A percentile compares a stretch with the other conserved stretches of the same genome.
Evolutionary conservation across 2,888 invertebrate genomes (phyloP).

Genomic region (Heliconius aoede): DNA sequence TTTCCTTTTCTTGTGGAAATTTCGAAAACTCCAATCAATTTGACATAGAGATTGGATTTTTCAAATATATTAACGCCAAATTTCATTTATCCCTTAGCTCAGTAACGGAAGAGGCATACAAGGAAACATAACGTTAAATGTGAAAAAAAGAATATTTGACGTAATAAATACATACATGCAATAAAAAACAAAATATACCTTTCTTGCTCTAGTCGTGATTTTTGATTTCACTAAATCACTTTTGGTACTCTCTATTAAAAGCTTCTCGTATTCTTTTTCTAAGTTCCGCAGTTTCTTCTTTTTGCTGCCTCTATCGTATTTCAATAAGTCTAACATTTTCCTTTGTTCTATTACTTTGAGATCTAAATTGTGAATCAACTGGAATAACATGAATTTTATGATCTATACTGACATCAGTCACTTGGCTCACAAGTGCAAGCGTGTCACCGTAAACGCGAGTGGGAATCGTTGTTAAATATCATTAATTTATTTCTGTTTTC

Average conservation of each 20-base stretch:
- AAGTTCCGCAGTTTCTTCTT: slow-evolving; percentile 83
- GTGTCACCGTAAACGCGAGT: no score
- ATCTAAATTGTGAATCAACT: slow-evolving; percentile 84
- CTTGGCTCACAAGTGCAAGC: no score
- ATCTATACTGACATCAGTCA: not conserved
- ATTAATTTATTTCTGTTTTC: no score
- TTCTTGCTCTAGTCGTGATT: slow-evolving; percentile 84
- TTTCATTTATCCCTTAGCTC: no score
- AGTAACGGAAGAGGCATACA: no score
- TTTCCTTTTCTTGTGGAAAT: no score
- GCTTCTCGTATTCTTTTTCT: slow-evolving; percentile 85
- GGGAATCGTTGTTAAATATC: no score
- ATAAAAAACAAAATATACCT: slow-evolving; percentile 72
- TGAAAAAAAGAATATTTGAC: not conserved
- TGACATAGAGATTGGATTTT: no score
- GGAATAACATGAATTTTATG: slow-evolving; percentile 39
- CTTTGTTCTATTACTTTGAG: slow-evolving; percentile 87
- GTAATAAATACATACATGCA: not conserved
- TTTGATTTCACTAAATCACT: slow-evolving; percentile 78
- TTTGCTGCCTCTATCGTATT: slow-evolving; percentile 87
- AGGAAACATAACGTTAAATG: no score
- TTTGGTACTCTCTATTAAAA: slow-evolving; percentile 84
- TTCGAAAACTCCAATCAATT: no score
- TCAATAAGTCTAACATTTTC: slow-evolving; percentile 89
- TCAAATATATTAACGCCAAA: not conserved